Conservation (phyloP, 1,140 invertebrate species). For the Zaprionus inermis region DNA sequence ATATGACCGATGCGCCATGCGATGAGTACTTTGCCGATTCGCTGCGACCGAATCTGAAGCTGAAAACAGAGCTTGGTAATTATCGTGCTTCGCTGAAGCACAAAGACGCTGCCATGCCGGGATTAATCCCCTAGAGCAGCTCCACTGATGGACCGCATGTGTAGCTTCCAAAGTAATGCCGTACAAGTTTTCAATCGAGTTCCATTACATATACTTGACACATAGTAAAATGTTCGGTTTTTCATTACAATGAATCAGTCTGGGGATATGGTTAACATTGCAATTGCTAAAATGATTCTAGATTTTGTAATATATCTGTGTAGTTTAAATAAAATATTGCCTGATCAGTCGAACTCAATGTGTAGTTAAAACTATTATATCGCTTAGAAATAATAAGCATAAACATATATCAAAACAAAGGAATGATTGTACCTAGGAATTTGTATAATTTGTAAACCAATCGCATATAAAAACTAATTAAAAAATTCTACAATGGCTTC, state of each 20-base stretch:
- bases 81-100: conserved; percentile 12
- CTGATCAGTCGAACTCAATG: background rate
- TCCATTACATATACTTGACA: conserved; percentile 11
- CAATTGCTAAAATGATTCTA: background rate
- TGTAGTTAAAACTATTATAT: background rate
- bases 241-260: conserved; percentile 5
- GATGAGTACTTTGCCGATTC: conserved; percentile 84
- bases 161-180: background rate
- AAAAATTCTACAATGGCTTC: conserved; percentile 53
- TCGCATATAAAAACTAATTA: conserved; percentile 33
- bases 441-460: conserved; percentile 42
- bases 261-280: background rate
- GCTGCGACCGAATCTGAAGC: conserved; percentile 30
- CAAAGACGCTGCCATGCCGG: background rate
- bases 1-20: conserved; percentile 52
- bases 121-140: background rate
- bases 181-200: conserved; percentile 7
- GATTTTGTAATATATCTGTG: background rate
- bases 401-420: background rate
- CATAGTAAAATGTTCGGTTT: background rate
- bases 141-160: background rate
- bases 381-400: conserved; percentile 8
- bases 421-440: conserved; percentile 34
- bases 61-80: conserved; percentile 29
- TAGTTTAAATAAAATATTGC: conserved; percentile 1